phyloP scores from a whole-genome alignment of 2,888 invertebrate species.

The Drepanosiphum platanoidis region DNA sequence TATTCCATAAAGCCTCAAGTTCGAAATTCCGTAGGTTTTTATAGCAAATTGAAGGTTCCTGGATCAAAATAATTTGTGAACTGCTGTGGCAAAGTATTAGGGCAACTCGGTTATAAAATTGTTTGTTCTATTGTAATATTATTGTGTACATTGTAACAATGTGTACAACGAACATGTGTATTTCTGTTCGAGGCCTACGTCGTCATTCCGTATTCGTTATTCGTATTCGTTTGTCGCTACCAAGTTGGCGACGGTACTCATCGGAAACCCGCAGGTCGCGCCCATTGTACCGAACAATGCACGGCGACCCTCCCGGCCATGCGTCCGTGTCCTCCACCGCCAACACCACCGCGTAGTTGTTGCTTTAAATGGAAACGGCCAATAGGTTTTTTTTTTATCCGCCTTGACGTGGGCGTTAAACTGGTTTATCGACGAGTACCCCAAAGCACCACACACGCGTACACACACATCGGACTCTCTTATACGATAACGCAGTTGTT shows the following conservation, averaged over 20 bases:
- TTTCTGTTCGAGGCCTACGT: not conserved
- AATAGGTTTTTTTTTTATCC: constrained; percentile 4
- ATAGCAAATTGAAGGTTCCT: no score
- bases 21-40: no score
- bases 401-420: constrained; percentile 38
- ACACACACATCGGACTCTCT: not conserved
- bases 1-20: no score
- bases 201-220: no score
- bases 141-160: no score
- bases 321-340: not conserved
- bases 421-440: constrained; percentile 25
- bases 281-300: constrained; percentile 6
- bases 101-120: no score
- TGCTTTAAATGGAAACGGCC: constrained; percentile 41
- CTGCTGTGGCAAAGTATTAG: no score
- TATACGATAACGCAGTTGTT: no score
- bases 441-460: no score
- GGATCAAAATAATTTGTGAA: no score
- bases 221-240: not conserved
- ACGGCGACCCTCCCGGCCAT: constrained; percentile 8
- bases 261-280: not conserved
- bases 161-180: not conserved
- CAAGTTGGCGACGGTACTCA: not conserved
- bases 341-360: not conserved
- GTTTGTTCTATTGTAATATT: no score